phyloP scores from a whole-genome alignment of 2,888 invertebrate species.

The Cephalotes varians region DNA sequence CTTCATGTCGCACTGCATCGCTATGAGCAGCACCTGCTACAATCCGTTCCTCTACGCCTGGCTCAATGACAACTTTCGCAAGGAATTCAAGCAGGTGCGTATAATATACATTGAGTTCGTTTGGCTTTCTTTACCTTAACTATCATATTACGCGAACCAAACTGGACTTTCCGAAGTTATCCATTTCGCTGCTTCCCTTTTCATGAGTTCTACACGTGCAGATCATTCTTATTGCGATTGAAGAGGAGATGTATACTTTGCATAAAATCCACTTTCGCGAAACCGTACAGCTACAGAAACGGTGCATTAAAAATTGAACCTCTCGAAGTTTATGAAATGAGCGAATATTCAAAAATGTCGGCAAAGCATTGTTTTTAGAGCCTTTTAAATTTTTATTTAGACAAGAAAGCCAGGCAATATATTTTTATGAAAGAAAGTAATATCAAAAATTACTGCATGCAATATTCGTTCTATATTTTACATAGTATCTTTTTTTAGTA shows the following conservation, averaged over 20 bases:
- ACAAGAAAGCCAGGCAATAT: neutral
- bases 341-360: neutral
- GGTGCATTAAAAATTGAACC: neutral
- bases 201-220: neutral
- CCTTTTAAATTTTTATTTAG: neutral
- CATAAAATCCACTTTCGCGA: neutral
- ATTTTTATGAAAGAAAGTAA: neutral
- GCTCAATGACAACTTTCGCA: slow-evolving; percentile 97
- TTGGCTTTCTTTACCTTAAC: neutral
- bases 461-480: too few relatives aligned
- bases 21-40: slow-evolving; percentile 98
- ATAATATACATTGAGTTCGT: neutral
- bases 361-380: neutral
- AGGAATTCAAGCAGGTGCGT: slow-evolving; percentile 93
- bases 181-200: neutral
- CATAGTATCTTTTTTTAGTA: neutral
- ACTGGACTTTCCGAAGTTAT: neutral
- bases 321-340: neutral
- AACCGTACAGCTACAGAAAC: neutral
- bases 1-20: slow-evolving; percentile 95
- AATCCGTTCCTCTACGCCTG: slow-evolving; percentile 98
- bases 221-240: slow-evolving; percentile 15
- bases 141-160: neutral
- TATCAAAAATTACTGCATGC: neutral
- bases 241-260: neutral